Conservation (phyloP, 2,113 vertebrate species). For the Cynopterus brachyotis region DNA sequence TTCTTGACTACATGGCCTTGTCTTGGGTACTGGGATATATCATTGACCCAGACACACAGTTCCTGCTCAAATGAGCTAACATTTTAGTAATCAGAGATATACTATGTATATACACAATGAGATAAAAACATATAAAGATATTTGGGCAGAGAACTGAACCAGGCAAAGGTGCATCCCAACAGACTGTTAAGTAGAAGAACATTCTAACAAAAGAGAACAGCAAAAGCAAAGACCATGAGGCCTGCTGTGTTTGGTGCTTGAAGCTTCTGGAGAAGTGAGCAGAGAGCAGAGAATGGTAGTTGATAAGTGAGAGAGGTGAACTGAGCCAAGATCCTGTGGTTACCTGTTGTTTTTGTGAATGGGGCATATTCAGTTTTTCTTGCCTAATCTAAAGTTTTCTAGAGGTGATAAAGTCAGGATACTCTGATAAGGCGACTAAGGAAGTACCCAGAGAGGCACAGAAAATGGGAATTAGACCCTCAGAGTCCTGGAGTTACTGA, state of each 20-base stretch:
- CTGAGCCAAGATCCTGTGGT: neutral
- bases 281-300: neutral
- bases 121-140: neutral
- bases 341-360: neutral
- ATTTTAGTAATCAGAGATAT: neutral
- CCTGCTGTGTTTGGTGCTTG: neutral
- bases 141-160: neutral
- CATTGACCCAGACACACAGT: neutral
- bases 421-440: neutral
- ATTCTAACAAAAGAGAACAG: neutral
- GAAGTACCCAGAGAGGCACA: neutral
- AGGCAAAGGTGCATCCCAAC: neutral
- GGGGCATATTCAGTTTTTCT: neutral
- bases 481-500: neutral
- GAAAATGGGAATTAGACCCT: neutral
- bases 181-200: neutral
- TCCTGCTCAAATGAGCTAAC: neutral
- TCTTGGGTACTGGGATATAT: neutral
- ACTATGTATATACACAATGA: neutral
- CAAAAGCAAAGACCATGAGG: accelerated
- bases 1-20: neutral
- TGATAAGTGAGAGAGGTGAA: neutral
- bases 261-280: neutral
- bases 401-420: neutral
- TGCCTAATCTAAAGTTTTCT: neutral